Conservation (phyloP, 2,113 vertebrate species). For the Phylloscopus trochilus region DNA sequence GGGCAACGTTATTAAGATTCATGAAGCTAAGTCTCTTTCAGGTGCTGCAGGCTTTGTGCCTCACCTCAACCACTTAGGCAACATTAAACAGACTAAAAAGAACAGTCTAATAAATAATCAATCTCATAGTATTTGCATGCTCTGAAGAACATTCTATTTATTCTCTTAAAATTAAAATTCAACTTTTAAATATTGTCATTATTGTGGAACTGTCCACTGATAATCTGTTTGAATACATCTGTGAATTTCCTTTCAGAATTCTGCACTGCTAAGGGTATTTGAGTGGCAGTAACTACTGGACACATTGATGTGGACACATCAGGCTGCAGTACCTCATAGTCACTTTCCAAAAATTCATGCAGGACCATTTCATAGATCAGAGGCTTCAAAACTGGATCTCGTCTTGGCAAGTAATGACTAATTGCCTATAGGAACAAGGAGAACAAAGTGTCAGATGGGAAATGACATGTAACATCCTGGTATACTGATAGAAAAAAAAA, state of each 20-base stretch:
- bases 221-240: background rate
- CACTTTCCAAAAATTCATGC: slow-evolving; percentile 94
- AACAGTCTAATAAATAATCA: background rate
- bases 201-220: background rate
- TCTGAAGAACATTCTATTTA: background rate
- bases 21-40: background rate
- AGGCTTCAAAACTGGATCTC: slow-evolving; percentile 90
- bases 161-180: background rate
- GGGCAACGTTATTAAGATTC: background rate
- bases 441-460: background rate
- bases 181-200: background rate
- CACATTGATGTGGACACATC: background rate
- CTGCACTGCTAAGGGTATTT: background rate
- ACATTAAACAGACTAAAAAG: background rate
- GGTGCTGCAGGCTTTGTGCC: background rate
- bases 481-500: background rate
- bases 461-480: background rate
- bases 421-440: slow-evolving; percentile 80
- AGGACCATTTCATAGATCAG: slow-evolving; percentile 99
- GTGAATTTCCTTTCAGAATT: background rate
- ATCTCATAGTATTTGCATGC: background rate
- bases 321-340: slow-evolving; percentile 85
- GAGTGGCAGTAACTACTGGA: background rate
- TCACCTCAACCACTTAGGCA: background rate
- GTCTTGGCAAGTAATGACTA: slow-evolving; percentile 94